Base-by-base conservation (phyloP, 2,888 invertebrate species). In the Plebejus melissa region DNA sequence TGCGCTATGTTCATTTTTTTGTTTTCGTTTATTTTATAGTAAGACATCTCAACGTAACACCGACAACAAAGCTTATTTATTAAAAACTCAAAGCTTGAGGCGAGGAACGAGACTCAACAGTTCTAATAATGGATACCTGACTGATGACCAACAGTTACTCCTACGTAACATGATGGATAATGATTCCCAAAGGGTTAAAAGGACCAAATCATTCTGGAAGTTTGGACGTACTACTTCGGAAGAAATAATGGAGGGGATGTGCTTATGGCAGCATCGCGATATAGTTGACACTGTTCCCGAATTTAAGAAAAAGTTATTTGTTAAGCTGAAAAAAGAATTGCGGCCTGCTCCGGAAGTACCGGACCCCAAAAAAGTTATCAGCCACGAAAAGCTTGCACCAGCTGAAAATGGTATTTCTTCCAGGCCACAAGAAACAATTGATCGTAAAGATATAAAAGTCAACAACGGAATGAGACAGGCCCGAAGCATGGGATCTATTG, bases 151-250 rank as follows among this genome's bases (percentile, higher is more conserved):
- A 81, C 94, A 94, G 81, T 80, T 93, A 70, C 89, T 94, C 85
- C 80, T 94, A 58, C 88, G 90, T 79, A 94, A 88, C 83, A 95
- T 89, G 88, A 83, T 88, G n/a, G 93, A 91, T 75, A 90, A 94
- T 82, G 95, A 95, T 79, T 95, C 95, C 0, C 95, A 96, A 77
- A 94, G 91, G 81, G 95, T 97, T 0, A 97, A 97, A 83, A 92
- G 97, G 72, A 97, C 97, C 0, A 97, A 97, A 85, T 97, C 97
- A 0, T 96, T 97, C 84, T 97, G 97, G 97, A 96, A 96, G 83
- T 97, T 97, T 82, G 96, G 97, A 36, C 95, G 96, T 76, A 95
- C 95, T 2, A 94, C 94, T 28, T 95, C 96, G 76, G 95, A 95
- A 81, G 97, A 97, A 78, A 97, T 97, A 74, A 92, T 97, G 82